A percentile compares a stretch with the other conserved stretches of the same genome.
These are phyloP conservation scores for Alaudala cheleensis DNA, from an alignment of 2,113 vertebrate genomes.

Conservation along the genomic window DNA sequence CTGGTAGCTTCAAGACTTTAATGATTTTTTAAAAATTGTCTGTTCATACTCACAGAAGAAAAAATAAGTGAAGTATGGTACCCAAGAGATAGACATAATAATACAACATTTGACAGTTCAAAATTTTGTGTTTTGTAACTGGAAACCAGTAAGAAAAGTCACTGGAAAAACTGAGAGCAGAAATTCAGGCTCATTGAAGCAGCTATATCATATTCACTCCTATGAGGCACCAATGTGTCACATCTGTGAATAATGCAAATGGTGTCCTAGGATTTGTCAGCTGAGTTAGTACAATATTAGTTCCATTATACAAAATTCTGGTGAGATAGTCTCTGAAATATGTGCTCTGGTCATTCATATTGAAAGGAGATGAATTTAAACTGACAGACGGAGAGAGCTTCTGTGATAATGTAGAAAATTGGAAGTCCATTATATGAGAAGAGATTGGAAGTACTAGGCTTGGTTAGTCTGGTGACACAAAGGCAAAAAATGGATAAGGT, in stretches of 20 bases:
- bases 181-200: neutral
- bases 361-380: neutral
- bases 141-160: neutral
- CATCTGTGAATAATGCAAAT: neutral
- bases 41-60: neutral
- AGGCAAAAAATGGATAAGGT: neutral
- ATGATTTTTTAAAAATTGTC: neutral
- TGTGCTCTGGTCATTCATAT: neutral
- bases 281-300: neutral
- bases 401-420: neutral
- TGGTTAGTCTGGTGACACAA: neutral
- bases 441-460: neutral
- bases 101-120: neutral
- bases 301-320: neutral
- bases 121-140: neutral
- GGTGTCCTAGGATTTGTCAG: neutral
- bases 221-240: neutral
- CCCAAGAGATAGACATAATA: neutral
- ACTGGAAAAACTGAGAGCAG: neutral
- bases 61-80: neutral
- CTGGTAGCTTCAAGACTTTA: neutral
- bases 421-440: neutral
- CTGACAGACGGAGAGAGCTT: neutral
- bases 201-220: neutral
- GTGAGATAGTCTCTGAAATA: neutral